These are phyloP conservation scores for Acromyrmex heyeri DNA, from an alignment of 1,140 invertebrate genomes.

Conservation along the genomic window DNA sequence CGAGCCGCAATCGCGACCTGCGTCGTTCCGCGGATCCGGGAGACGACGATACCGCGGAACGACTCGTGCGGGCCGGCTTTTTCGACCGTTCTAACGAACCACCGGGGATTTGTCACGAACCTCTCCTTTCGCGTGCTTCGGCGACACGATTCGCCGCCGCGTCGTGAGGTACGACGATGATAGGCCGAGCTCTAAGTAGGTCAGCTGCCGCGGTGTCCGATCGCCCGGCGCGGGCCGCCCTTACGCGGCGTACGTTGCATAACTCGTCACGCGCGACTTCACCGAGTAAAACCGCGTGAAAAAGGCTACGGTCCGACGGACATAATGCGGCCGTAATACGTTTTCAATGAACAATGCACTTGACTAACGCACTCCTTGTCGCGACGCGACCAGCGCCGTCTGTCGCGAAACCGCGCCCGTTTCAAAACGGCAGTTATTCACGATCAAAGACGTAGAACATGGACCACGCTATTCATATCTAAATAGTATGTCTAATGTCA, in stretches of 20 bases:
- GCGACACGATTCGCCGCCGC: constrained; percentile 66
- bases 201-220: constrained; percentile 78
- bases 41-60: neutral
- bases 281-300: constrained; percentile 77
- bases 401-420: constrained; percentile 64
- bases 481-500: too few species aligned
- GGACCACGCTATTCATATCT: too few species aligned
- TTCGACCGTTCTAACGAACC: neutral
- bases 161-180: constrained; percentile 63
- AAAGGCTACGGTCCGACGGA: constrained; percentile 73
- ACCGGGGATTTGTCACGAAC: constrained; percentile 51
- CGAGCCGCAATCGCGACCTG: neutral
- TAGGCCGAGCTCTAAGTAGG: constrained; percentile 75
- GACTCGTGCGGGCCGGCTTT: neutral
- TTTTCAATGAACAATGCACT: constrained; percentile 79
- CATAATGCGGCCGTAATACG: constrained; percentile 75
- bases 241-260: constrained; percentile 78
- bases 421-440: constrained; percentile 45
- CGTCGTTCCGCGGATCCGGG: neutral
- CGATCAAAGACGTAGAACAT: too few species aligned
- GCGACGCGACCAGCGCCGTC: constrained; percentile 57
- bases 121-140: constrained; percentile 43
- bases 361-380: constrained; percentile 78
- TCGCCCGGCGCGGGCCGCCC: constrained; percentile 68
- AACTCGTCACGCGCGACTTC: constrained; percentile 78